phyloP scores from a whole-genome alignment of 2,113 vertebrate species.

The Sinocyclocheilus maitianheensis region DNA sequence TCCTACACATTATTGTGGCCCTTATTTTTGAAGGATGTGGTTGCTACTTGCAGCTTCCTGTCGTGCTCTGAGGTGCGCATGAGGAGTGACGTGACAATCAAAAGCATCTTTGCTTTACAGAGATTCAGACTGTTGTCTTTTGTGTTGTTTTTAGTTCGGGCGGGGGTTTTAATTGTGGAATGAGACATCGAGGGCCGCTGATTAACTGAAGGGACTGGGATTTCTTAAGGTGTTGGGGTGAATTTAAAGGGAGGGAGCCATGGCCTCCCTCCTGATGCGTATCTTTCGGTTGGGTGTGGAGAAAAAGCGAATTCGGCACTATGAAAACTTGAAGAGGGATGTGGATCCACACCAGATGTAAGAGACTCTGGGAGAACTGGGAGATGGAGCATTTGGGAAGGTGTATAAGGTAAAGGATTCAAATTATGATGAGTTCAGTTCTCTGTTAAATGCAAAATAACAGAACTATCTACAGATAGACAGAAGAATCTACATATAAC shows the following conservation, averaged over 20 bases:
- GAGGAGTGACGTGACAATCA: background rate
- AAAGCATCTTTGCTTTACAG: conserved; percentile 4
- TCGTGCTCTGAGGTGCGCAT: background rate
- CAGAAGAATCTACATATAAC: too few species aligned
- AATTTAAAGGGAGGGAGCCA: conserved; percentile 38
- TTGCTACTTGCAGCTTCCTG: conserved; percentile 60
- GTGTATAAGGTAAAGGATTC: conserved; percentile 71
- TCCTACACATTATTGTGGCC: background rate
- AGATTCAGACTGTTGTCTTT: background rate
- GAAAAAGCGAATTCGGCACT: conserved; percentile 62
- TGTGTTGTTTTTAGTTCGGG: background rate
- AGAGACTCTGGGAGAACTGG: conserved; percentile 68
- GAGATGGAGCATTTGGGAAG: conserved; percentile 73
- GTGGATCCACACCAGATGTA: conserved; percentile 64
- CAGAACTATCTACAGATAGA: background rate
- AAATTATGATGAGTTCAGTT: background rate
- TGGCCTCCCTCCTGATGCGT: conserved; percentile 70
- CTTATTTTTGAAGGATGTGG: conserved; percentile 59
- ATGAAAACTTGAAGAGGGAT: conserved; percentile 59
- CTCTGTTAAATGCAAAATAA: background rate
- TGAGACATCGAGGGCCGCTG: background rate
- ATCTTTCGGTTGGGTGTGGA: conserved; percentile 66
- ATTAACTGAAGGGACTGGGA: background rate
- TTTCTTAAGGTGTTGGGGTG: background rate
- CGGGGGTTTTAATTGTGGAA: background rate